Conservation (phyloP, 1,140 invertebrate species). For the Sesamia nonagrioides region DNA sequence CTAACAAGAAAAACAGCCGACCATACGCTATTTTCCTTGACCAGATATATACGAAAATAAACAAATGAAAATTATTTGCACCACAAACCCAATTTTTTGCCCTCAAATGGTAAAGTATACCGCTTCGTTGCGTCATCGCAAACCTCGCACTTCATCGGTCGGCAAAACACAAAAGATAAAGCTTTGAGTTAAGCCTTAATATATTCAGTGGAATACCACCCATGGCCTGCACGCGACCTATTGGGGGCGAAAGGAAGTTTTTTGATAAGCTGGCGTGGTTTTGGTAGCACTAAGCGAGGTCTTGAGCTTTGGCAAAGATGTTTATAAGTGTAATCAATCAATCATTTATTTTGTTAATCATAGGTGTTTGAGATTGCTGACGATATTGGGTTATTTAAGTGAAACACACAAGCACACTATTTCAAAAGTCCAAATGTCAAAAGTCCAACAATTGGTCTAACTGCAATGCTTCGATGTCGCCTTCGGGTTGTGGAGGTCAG, state of each 20-base stretch:
- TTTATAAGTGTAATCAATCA: no score
- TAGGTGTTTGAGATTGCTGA: no score
- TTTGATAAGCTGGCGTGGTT: not conserved
- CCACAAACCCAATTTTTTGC: conserved; percentile 33
- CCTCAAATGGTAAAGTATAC: not conserved
- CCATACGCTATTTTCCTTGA: not conserved
- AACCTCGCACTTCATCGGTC: conserved; percentile 8
- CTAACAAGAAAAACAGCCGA: not conserved
- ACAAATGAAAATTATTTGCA: conserved; percentile 22
- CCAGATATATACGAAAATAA: not conserved
- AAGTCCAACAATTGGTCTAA: no score
- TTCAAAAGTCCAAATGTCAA: no score
- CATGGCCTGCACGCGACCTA: conserved; percentile 11
- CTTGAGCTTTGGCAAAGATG: not conserved
- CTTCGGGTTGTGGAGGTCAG: no score
- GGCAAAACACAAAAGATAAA: conserved; percentile 30
- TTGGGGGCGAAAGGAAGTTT: not conserved
- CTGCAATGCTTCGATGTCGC: no score
- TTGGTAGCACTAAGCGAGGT: not conserved
- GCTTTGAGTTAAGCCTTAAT: conserved; percentile 7
- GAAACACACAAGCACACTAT: no score
- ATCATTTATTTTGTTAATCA: no score
- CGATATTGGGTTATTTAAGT: no score
- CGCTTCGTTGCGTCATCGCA: conserved; percentile 19
- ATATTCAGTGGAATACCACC: conserved; percentile 30